A percentile compares a stretch with the other conserved stretches of the same genome.
Evolutionary conservation across 2,113 vertebrate species (phyloP).

Genomic region (Turdus rufiventris): DNA sequence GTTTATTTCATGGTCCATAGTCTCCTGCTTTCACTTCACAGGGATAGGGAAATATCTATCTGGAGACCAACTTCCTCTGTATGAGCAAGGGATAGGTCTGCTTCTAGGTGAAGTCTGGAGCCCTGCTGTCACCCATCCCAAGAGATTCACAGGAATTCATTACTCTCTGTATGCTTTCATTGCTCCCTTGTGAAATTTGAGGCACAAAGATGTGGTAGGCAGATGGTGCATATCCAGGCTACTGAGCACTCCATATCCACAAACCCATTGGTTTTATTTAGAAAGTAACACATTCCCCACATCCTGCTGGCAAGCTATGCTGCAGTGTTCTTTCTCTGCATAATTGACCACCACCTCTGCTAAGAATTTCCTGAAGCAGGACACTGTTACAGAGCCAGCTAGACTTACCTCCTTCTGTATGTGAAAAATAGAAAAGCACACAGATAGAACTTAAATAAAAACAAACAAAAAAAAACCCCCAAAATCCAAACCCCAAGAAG

Average conservation of each 20-base stretch:
- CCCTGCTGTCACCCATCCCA: neutral
- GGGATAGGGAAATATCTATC: neutral
- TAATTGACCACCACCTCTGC: neutral
- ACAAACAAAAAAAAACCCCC: accelerated
- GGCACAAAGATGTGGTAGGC: neutral
- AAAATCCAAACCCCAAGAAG: neutral
- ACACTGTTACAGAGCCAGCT: neutral
- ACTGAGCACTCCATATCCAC: neutral
- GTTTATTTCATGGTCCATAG: neutral
- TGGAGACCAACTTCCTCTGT: neutral
- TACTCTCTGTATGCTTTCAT: neutral
- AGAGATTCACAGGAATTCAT: neutral
- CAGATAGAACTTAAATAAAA: neutral
- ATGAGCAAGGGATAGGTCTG: neutral
- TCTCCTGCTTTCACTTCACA: neutral
- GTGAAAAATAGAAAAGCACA: neutral
- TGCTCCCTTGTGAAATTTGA: neutral
- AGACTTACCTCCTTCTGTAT: neutral
- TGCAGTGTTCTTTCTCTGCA: neutral
- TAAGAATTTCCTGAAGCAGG: neutral
- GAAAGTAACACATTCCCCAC: neutral
- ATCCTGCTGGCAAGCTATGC: neutral
- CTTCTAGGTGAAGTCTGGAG: neutral
- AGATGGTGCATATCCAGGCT: neutral
- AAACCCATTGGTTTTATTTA: neutral